Evolutionary conservation across 2,888 invertebrate genomes (phyloP).

Genomic region (Cheilosia grossa): DNA sequence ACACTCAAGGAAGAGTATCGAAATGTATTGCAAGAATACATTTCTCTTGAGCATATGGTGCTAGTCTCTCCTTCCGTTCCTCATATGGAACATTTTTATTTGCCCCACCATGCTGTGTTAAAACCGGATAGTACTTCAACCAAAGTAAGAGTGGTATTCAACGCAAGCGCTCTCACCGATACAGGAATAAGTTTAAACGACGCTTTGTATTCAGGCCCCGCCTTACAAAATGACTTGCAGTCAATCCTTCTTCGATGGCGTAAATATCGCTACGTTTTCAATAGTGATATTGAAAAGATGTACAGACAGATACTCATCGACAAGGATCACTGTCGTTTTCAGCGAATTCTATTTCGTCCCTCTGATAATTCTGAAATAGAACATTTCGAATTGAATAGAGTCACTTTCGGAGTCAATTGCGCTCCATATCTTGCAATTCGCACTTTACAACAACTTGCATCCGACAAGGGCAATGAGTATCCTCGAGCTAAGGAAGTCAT

Average conservation of each 20-base stretch:
- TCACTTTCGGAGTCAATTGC: constrained; percentile 69
- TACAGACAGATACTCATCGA: constrained; percentile 76
- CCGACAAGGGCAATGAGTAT: constrained; percentile 9
- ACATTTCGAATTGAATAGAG: constrained; percentile 63
- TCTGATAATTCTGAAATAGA: constrained; percentile 29
- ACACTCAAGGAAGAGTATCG: constrained; percentile 18
- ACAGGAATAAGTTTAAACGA: constrained; percentile 22
- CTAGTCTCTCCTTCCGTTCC: neutral
- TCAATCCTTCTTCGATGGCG: constrained; percentile 43
- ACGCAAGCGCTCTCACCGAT: constrained; percentile 41
- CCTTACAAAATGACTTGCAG: constrained; percentile 73
- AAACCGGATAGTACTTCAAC: constrained; percentile 43
- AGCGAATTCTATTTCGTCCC: constrained; percentile 74
- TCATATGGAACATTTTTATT: neutral
- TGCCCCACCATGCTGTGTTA: constrained; percentile 13
- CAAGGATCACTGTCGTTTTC: constrained; percentile 61
- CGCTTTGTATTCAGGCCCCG: constrained; percentile 75
- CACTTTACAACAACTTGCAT: constrained; percentile 17
- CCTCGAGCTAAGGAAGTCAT: constrained; percentile 57
- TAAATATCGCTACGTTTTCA: constrained; percentile 62
- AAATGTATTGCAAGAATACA: constrained; percentile 12
- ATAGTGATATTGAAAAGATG: constrained; percentile 77
- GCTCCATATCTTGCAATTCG: constrained; percentile 38
- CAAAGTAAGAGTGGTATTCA: constrained; percentile 44
- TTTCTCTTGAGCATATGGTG: constrained; percentile 9